phyloP scores from a whole-genome alignment of 2,888 invertebrate genomes.

The Synanthedon formicaeformis region DNA sequence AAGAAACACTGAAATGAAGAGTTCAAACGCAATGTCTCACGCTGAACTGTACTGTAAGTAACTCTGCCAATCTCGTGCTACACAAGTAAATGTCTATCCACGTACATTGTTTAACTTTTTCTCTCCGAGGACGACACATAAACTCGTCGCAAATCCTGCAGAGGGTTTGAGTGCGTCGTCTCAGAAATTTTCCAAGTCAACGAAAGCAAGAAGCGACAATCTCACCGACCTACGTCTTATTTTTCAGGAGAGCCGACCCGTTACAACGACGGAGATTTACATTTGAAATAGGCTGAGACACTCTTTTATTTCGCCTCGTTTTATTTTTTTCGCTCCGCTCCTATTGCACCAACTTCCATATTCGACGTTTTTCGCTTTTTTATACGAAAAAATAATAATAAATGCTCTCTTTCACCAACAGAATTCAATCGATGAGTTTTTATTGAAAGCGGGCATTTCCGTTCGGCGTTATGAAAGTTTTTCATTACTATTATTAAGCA shows the following conservation, averaged over 20 bases:
- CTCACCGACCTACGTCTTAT: constrained; percentile 52
- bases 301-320: constrained; percentile 42
- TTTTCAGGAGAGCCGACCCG: constrained; percentile 48
- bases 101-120: constrained; percentile 44
- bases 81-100: constrained; percentile 23
- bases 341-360: constrained; percentile 10
- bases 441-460: neutral
- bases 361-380: neutral
- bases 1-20: neutral
- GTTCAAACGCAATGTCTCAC: constrained; percentile 7
- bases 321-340: constrained; percentile 33
- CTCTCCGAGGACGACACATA: constrained; percentile 35
- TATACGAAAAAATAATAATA: neutral
- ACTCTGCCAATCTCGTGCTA: constrained; percentile 21
- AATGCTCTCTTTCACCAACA: neutral
- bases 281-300: constrained; percentile 54
- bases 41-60: constrained; percentile 2
- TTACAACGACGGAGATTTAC: constrained; percentile 60
- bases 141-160: constrained; percentile 49
- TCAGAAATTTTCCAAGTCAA: constrained; percentile 50
- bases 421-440: neutral
- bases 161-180: constrained; percentile 35
- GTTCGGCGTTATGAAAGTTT: neutral
- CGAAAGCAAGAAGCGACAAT: constrained; percentile 50
- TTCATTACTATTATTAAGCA: neutral